Evolutionary conservation across 2,797 vertebrate species (phyloP).

Genomic region (Xenops minutus): DNA sequence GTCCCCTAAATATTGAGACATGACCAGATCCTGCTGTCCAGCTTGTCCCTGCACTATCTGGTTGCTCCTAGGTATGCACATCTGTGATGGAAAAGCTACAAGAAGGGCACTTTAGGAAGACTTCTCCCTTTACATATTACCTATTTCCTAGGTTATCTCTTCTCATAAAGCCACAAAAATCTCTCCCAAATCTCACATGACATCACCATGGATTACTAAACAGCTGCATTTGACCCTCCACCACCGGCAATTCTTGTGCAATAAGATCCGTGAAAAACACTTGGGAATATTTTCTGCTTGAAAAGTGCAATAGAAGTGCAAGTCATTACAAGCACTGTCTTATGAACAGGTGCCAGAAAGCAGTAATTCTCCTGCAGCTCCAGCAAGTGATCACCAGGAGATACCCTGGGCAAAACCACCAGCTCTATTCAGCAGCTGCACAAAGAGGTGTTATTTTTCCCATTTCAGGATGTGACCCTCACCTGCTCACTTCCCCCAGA

Average conservation of each 20-base stretch:
- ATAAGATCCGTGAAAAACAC: neutral
- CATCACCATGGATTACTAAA: neutral
- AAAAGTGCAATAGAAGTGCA: neutral
- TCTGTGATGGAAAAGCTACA: neutral
- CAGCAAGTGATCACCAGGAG: neutral
- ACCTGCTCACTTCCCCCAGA: neutral
- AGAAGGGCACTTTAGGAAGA: neutral
- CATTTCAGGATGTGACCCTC: neutral
- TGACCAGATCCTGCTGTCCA: neutral
- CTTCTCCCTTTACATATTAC: neutral
- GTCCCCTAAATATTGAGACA: neutral
- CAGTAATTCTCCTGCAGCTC: neutral
- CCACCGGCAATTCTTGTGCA: neutral
- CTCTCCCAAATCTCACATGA: neutral
- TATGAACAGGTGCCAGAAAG: neutral
- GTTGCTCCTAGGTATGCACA: neutral
- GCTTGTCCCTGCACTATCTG: neutral
- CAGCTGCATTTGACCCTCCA: neutral
- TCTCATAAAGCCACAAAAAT: neutral
- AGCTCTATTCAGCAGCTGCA: neutral
- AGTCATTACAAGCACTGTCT: neutral
- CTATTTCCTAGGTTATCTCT: neutral
- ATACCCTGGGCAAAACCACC: neutral
- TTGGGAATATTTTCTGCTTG: constrained; percentile 10
- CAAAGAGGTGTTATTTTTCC: neutral